Conservation (phyloP, 2,113 vertebrate genomes). For the Scopus umbretta region DNA sequence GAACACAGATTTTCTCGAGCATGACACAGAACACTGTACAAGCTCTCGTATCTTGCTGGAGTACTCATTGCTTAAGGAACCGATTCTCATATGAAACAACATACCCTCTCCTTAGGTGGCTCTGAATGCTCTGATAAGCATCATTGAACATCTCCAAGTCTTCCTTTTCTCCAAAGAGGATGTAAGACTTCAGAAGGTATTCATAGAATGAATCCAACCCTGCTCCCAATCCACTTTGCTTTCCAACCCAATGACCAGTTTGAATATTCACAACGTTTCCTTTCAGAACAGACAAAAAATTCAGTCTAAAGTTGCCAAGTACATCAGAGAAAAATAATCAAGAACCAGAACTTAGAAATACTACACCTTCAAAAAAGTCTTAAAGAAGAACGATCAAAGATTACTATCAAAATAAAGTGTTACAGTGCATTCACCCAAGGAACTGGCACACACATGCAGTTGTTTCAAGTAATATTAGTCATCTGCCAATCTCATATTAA, state of each 20-base stretch:
- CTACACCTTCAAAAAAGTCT: neutral
- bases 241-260: constrained; percentile 95
- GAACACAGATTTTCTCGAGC: neutral
- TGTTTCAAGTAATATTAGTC: neutral
- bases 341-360: neutral
- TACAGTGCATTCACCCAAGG: neutral
- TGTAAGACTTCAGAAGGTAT: constrained; percentile 96
- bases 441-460: neutral
- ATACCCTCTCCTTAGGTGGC: constrained; percentile 91
- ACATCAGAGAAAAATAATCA: neutral
- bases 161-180: constrained; percentile 94
- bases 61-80: neutral
- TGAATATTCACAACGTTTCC: constrained; percentile 98
- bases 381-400: neutral
- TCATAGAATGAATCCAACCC: constrained; percentile 97
- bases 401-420: neutral
- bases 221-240: constrained; percentile 95
- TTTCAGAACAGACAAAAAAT: constrained; percentile 44
- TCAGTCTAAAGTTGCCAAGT: neutral
- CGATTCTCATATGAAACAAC: neutral
- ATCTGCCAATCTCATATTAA: neutral
- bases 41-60: neutral
- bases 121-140: constrained; percentile 91
- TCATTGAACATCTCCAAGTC: constrained; percentile 93
- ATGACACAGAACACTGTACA: neutral